phyloP scores from a whole-genome alignment of 1,140 invertebrate species.

The Drosophila baimaii region DNA sequence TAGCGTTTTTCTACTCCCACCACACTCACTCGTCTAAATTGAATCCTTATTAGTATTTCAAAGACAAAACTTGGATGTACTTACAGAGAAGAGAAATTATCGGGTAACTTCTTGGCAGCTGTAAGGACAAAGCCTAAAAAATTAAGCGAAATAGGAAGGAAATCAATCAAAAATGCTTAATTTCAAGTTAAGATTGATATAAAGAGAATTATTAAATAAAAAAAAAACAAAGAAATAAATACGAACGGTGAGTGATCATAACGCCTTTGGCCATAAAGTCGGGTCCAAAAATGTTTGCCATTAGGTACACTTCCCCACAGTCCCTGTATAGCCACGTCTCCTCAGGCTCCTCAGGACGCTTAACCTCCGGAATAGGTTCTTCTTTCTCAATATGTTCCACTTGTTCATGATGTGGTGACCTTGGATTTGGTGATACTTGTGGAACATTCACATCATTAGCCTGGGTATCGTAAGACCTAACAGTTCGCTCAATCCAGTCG shows the following conservation, averaged over 20 bases:
- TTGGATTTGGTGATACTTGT: neutral
- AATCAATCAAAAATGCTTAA: no score
- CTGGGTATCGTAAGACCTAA: neutral
- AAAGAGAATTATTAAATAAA: neutral
- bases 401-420: no score
- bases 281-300: slow-evolving; percentile 4
- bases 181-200: no score
- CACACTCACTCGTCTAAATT: neutral
- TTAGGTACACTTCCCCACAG: neutral
- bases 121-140: slow-evolving; percentile 4
- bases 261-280: slow-evolving; percentile 10
- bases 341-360: neutral
- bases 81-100: neutral
- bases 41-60: neutral
- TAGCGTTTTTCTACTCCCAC: rapidly evolving
- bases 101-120: neutral
- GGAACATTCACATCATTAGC: no score
- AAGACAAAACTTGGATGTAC: neutral
- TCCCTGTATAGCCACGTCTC: neutral
- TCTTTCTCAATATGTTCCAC: no score
- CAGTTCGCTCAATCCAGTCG: neutral
- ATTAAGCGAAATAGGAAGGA: neutral
- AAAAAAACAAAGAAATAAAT: neutral
- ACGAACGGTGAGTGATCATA: slow-evolving; percentile 8
- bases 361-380: no score